These are phyloP conservation scores for Xerus inauris DNA, from an alignment of 2,113 vertebrate species.

Conservation along the genomic window DNA sequence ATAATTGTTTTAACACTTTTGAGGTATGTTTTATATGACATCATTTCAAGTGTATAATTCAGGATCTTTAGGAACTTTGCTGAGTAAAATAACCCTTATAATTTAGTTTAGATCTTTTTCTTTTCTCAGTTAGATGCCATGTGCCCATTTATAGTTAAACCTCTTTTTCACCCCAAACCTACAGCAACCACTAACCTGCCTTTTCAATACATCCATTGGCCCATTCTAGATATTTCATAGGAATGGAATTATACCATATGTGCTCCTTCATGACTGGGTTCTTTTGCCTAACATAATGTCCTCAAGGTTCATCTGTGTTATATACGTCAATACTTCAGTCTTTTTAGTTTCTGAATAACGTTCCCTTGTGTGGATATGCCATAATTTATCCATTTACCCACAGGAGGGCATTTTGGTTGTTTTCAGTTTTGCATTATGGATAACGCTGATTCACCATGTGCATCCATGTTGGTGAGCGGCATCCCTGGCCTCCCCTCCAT, in stretches of 20 bases:
- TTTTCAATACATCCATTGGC: neutral
- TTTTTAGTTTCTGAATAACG: neutral
- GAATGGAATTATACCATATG: neutral
- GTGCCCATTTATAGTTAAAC: neutral
- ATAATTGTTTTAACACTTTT: too few species aligned
- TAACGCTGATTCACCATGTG: accelerated
- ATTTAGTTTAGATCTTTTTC: neutral
- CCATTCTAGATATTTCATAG: neutral
- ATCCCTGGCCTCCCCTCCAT: neutral
- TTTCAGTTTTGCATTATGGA: too few species aligned
- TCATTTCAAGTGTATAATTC: neutral
- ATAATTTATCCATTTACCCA: too few species aligned
- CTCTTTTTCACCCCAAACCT: neutral
- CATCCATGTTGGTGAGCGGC: neutral
- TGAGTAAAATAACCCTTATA: neutral
- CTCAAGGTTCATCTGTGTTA: too few species aligned
- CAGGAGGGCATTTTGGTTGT: too few species aligned
- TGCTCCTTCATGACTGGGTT: neutral
- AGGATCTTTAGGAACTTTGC: neutral
- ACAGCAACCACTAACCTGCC: neutral
- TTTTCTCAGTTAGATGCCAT: neutral
- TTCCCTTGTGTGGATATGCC: neutral
- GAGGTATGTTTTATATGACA: too few species aligned
- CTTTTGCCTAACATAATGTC: neutral
- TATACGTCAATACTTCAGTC: neutral